Conservation (phyloP, 1,140 invertebrate genomes). For the Drosophila truncata region DNA sequence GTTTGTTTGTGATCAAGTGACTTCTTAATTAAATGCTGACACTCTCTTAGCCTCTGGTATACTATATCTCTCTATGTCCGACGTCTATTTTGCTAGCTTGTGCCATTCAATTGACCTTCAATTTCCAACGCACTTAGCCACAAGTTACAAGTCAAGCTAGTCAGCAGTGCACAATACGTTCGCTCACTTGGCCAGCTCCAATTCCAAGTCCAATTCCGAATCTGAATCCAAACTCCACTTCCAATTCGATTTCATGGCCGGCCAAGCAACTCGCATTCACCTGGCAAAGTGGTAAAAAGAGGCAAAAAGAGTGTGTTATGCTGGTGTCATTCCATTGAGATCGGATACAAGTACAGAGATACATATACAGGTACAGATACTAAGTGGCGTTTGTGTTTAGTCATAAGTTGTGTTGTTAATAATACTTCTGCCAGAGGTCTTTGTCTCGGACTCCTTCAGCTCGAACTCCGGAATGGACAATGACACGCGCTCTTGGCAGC, state of each 20-base stretch:
- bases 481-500: conserved; percentile 64
- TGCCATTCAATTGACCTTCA: conserved; percentile 74
- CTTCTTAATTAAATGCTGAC: neutral
- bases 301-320: conserved; percentile 34
- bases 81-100: conserved; percentile 25
- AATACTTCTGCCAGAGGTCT: conserved; percentile 57
- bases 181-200: conserved; percentile 47
- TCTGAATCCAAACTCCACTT: conserved; percentile 59
- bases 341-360: conserved; percentile 10
- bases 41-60: neutral
- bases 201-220: conserved; percentile 49
- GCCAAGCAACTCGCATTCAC: conserved; percentile 68
- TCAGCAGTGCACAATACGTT: conserved; percentile 17
- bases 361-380: conserved; percentile 24
- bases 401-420: conserved; percentile 51
- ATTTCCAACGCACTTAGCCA: conserved; percentile 61
- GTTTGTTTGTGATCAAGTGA: neutral
- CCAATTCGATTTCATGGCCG: conserved; percentile 75
- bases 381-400: conserved; percentile 70
- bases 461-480: conserved; percentile 52
- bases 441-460: conserved; percentile 64
- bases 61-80: neutral
- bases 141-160: conserved; percentile 35
- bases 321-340: conserved; percentile 62
- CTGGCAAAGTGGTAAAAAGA: conserved; percentile 50